Evolutionary conservation across 2,888 invertebrate species (phyloP).

Genomic region (Glaucopsyche alexis): DNA sequence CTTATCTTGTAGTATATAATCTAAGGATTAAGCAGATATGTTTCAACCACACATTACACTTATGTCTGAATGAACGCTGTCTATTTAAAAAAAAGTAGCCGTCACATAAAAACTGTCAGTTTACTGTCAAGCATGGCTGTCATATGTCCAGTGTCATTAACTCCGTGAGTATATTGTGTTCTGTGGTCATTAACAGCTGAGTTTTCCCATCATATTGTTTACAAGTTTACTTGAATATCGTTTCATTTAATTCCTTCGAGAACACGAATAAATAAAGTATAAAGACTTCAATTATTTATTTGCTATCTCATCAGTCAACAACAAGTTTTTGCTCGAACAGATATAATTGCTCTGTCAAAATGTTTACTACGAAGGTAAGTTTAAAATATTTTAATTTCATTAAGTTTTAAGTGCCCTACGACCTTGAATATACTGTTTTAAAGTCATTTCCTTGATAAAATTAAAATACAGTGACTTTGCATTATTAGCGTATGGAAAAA

Average conservation of each 20-base stretch:
- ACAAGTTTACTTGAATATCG: not conserved
- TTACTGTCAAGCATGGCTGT: not conserved
- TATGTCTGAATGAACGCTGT: no score
- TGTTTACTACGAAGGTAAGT: constrained; percentile 42
- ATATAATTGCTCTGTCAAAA: constrained; percentile 11
- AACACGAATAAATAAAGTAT: constrained; percentile 20
- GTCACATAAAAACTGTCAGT: no score
- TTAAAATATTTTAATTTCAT: constrained; percentile 3
- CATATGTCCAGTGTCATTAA: not conserved
- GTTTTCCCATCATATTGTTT: no score
- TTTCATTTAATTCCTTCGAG: constrained; percentile 30
- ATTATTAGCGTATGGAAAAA: not conserved
- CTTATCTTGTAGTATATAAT: no score
- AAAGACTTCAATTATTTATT: not conserved
- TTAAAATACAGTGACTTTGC: constrained; percentile 28
- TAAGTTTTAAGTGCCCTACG: constrained; percentile 24
- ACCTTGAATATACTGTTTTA: constrained; percentile 18
- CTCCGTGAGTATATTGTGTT: no score
- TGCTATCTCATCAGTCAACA: not conserved
- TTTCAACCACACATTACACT: no score
- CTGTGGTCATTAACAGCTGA: no score
- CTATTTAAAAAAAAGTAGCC: no score
- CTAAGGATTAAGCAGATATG: no score
- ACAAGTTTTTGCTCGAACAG: not conserved
- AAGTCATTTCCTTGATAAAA: constrained; percentile 6